These are phyloP conservation scores for Gasterosteus nipponicus DNA, from an alignment of 2,113 vertebrate species.

Conservation along the genomic window DNA sequence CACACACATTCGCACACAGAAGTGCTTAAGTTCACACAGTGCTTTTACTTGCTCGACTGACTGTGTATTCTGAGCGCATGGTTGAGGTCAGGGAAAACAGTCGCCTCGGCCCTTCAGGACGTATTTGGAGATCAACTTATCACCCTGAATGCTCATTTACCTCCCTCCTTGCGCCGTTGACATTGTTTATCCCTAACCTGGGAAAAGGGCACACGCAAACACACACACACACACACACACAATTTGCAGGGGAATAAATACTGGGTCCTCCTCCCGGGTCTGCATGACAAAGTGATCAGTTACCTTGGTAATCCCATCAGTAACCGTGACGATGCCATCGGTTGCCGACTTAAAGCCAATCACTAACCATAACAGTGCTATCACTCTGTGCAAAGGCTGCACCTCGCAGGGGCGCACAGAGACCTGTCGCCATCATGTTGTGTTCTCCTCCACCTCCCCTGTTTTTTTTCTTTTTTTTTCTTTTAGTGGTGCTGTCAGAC, in stretches of 20 bases:
- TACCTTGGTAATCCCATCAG: slow-evolving; percentile 61
- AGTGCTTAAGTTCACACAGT: not conserved
- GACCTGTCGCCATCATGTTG: slow-evolving; percentile 19
- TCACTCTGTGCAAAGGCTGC: slow-evolving; percentile 47
- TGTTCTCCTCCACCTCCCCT: slow-evolving; percentile 25
- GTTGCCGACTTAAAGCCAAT: slow-evolving; percentile 52
- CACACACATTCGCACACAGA: slow-evolving; percentile 9
- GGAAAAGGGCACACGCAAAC: slow-evolving; percentile 10
- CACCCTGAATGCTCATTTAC: slow-evolving; percentile 68
- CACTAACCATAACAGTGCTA: slow-evolving; percentile 40
- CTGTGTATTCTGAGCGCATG: not conserved
- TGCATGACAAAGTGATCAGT: slow-evolving; percentile 58
- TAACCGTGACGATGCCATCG: slow-evolving; percentile 63
- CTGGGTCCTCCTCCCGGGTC: slow-evolving; percentile 32
- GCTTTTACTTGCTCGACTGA: slow-evolving; percentile 25
- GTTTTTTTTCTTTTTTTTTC: slow-evolving; percentile 12
- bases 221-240: slow-evolving; percentile 7
- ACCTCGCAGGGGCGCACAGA: slow-evolving; percentile 27
- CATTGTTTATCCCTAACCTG: slow-evolving; percentile 50
- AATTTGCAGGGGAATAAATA: slow-evolving; percentile 28
- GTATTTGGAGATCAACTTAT: slow-evolving; percentile 71
- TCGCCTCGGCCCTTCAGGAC: slow-evolving; percentile 49
- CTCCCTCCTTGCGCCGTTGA: slow-evolving; percentile 26
- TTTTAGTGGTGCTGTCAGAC: slow-evolving; percentile 29
- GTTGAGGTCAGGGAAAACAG: no score